Evolutionary conservation across 2,888 invertebrate species (phyloP).

Genomic region (Acleris holmiana): DNA sequence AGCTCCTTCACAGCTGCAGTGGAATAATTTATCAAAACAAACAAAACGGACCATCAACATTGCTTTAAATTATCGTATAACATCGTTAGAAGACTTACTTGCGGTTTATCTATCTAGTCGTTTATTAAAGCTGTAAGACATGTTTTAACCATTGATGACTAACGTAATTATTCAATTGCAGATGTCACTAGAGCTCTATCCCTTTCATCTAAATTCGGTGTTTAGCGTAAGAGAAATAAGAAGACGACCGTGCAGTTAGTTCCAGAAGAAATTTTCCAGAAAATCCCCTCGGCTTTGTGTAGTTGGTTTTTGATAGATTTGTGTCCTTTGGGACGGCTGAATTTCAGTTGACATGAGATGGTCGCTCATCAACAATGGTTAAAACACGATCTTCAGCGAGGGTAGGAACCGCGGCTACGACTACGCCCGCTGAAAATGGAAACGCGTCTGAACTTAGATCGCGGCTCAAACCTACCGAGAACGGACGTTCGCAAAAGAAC

Average conservation of each 20-base stretch:
- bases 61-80: slow-evolving; percentile 60
- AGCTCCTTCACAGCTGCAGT: slow-evolving; percentile 80
- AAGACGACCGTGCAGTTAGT: slow-evolving; percentile 53
- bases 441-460: slow-evolving; percentile 74
- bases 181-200: slow-evolving; percentile 69
- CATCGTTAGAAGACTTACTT: slow-evolving; percentile 54
- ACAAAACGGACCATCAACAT: slow-evolving; percentile 70
- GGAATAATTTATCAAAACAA: slow-evolving; percentile 74
- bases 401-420: slow-evolving; percentile 74
- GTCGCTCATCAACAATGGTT: slow-evolving; percentile 83
- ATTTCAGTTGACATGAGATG: slow-evolving; percentile 84
- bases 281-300: slow-evolving; percentile 58
- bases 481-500: slow-evolving; percentile 73
- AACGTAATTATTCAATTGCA: slow-evolving; percentile 81
- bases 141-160: slow-evolving; percentile 84
- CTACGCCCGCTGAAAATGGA: slow-evolving; percentile 76
- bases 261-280: slow-evolving; percentile 79
- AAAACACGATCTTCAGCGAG: slow-evolving; percentile 84
- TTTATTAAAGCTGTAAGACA: slow-evolving; percentile 77
- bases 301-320: slow-evolving; percentile 65
- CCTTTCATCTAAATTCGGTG: slow-evolving; percentile 59
- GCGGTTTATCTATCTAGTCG: slow-evolving; percentile 68
- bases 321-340: slow-evolving; percentile 78
- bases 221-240: slow-evolving; percentile 78
- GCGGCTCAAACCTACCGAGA: slow-evolving; percentile 74